A percentile compares a stretch with the other conserved stretches of the same genome.
phyloP scores from a whole-genome alignment of 2,113 vertebrate species.

The Psephotus haematonotus region DNA sequence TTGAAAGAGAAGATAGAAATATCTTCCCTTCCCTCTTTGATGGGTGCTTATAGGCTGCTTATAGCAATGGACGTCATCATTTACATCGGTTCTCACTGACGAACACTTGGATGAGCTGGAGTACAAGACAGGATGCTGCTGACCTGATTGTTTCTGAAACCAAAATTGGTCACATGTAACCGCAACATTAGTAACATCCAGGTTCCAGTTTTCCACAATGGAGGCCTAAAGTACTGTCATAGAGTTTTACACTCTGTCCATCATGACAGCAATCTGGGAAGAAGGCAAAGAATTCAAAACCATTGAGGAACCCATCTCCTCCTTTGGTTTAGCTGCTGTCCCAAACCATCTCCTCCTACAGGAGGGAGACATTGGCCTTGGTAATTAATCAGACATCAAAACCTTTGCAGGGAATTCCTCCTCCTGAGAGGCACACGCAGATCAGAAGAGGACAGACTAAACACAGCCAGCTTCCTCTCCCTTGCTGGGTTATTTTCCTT shows the following conservation, averaged over 20 bases:
- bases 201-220: background rate
- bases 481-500: slow-evolving; percentile 31
- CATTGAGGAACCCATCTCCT: background rate
- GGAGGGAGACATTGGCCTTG: background rate
- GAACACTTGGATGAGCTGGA: background rate
- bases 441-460: slow-evolving; percentile 43
- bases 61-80: background rate
- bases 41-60: background rate
- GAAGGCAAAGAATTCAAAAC: background rate
- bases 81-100: background rate
- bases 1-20: background rate
- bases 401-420: slow-evolving; percentile 15
- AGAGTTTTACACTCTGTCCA: background rate
- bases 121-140: background rate
- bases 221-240: background rate
- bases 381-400: background rate
- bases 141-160: background rate
- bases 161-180: background rate
- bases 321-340: background rate
- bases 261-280: background rate
- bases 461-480: background rate
- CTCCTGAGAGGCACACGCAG: slow-evolving; percentile 12
- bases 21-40: background rate
- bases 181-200: background rate
- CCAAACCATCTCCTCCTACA: background rate